These are phyloP conservation scores for Catocala fraxini DNA, from an alignment of 2,888 invertebrate species.

Conservation along the genomic window DNA sequence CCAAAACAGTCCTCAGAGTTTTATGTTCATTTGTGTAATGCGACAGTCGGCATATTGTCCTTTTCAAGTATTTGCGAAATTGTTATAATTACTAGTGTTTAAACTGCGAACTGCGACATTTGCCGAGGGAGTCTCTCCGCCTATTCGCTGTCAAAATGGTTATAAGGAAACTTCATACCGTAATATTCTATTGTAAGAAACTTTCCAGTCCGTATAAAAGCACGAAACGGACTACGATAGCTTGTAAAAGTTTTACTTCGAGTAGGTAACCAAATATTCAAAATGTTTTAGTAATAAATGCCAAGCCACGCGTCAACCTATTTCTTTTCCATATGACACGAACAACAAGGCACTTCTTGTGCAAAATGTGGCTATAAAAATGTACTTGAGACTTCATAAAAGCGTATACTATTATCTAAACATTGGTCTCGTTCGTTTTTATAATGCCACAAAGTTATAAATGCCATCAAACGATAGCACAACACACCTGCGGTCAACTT, in stretches of 20 bases:
- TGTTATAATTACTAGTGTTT: constrained; percentile 51
- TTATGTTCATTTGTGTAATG: constrained; percentile 45
- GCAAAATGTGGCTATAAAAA: constrained; percentile 43
- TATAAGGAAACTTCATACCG: constrained; percentile 41
- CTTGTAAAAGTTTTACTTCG: constrained; percentile 3
- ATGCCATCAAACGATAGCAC: constrained; percentile 60
- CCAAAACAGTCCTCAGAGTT: constrained; percentile 36
- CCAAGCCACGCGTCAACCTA: constrained; percentile 1
- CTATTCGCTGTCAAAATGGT: constrained; percentile 38
- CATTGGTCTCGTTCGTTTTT: constrained; percentile 51
- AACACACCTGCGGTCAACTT: constrained; percentile 75
- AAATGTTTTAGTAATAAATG: not conserved
- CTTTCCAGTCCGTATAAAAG: constrained; percentile 32
- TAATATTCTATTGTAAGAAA: constrained; percentile 46
- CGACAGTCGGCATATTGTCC: constrained; percentile 40
- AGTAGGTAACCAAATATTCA: constrained; percentile 1
- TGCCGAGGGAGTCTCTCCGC: constrained; percentile 32
- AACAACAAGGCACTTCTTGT: constrained; percentile 27
- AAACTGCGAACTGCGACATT: constrained; percentile 46
- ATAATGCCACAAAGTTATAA: constrained; percentile 63
- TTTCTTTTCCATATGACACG: constrained; percentile 11
- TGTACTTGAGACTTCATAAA: constrained; percentile 39
- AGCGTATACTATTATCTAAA: constrained; percentile 45
- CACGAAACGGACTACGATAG: constrained; percentile 14
- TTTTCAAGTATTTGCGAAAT: constrained; percentile 50